These are phyloP conservation scores for Hypselothyrea guttata DNA, from an alignment of 2,888 invertebrate genomes.

Conservation along the genomic window DNA sequence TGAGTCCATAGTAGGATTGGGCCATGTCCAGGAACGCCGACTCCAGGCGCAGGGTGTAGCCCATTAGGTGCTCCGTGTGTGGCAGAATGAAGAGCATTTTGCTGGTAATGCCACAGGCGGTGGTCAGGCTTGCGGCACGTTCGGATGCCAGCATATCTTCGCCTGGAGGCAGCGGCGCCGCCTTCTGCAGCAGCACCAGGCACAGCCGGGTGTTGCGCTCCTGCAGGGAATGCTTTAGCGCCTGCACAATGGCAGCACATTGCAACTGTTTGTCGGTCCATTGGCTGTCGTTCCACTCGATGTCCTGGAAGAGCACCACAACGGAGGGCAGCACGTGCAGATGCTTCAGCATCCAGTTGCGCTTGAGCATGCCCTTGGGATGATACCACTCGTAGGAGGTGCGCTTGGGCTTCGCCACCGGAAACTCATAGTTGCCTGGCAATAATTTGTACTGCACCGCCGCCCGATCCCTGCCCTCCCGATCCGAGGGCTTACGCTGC, in stretches of 20 bases:
- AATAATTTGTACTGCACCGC: conserved; percentile 92
- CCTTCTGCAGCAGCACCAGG: conserved; percentile 94
- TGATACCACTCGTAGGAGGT: conserved; percentile 97
- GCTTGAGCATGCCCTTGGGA: conserved; percentile 95
- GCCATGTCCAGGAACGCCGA: conserved; percentile 96
- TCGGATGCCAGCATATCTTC: conserved; percentile 95
- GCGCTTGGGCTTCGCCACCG: conserved; percentile 92
- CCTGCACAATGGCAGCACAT: conserved; percentile 94
- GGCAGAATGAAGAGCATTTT: conserved; percentile 97
- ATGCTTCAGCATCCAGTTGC: conserved; percentile 97
- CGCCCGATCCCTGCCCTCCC: conserved; percentile 85
- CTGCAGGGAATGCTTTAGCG: conserved; percentile 84
- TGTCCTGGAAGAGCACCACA: conserved; percentile 96
- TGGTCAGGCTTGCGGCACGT: conserved; percentile 93
- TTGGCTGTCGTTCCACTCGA: conserved; percentile 97
- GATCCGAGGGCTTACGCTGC: conserved; percentile 86
- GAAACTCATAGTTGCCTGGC: conserved; percentile 92
- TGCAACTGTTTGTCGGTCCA: conserved; percentile 98
- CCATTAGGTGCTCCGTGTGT: conserved; percentile 92
- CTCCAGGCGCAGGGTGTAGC: conserved; percentile 90
- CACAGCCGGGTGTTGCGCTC: conserved; percentile 87
- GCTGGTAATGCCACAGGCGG: conserved; percentile 94
- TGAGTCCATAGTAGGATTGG: conserved; percentile 95
- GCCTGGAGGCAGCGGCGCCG: conserved; percentile 88
- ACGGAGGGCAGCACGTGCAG: conserved; percentile 94